A percentile compares a stretch with the other conserved stretches of the same genome.
These are phyloP conservation scores for Drosophila bunnanda DNA, from an alignment of 2,888 invertebrate genomes.

Conservation along the genomic window DNA sequence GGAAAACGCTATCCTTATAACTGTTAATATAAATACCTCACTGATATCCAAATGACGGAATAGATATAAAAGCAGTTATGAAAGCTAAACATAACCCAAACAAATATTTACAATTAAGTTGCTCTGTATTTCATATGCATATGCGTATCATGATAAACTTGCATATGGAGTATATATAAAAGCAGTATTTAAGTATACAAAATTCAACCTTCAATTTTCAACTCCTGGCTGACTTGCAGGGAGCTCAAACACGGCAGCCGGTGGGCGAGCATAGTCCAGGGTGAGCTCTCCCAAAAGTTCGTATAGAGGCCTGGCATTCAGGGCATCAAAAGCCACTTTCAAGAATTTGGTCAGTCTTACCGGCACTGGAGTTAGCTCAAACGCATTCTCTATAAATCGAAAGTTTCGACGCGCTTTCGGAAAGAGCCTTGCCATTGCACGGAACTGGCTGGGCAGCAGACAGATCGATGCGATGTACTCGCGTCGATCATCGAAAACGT, in stretches of 20 bases:
- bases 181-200: neutral
- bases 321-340: neutral
- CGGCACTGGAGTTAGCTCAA: neutral
- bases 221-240: neutral
- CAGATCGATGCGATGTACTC: neutral
- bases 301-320: neutral
- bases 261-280: too few relatives aligned
- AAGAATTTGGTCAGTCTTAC: neutral
- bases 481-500: neutral
- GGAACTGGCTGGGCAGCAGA: neutral
- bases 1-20: too few relatives aligned
- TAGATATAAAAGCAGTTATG: too few relatives aligned
- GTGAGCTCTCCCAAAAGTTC: neutral
- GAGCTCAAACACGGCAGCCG: neutral
- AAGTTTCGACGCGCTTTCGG: neutral
- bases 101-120: too few relatives aligned
- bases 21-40: too few relatives aligned
- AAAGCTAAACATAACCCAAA: too few relatives aligned
- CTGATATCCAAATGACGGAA: too few relatives aligned
- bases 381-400: neutral
- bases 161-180: neutral
- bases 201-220: neutral
- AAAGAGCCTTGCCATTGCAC: neutral
- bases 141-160: neutral
- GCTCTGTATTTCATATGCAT: neutral